A percentile compares a stretch with the other conserved stretches of the same genome.
Conservation (phyloP, 2,113 vertebrate species). For the Corvus hawaiiensis region DNA sequence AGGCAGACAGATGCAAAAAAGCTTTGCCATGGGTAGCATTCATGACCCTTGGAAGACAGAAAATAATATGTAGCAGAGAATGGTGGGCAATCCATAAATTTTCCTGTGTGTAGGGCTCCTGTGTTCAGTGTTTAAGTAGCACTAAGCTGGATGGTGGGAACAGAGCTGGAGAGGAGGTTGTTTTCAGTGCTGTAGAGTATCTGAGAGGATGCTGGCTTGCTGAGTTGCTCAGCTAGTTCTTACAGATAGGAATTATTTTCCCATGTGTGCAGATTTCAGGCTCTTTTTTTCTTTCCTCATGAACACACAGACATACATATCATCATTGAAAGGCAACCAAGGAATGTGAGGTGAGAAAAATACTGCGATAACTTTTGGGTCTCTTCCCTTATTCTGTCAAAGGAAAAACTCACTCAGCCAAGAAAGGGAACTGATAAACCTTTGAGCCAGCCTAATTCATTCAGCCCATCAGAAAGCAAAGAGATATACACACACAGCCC, state of each 20-base stretch:
- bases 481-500: slow-evolving; percentile 10
- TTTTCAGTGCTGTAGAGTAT: background rate
- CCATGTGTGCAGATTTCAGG: background rate
- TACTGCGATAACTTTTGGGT: background rate
- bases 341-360: background rate
- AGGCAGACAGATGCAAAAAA: background rate
- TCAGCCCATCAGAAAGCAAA: background rate
- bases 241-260: background rate
- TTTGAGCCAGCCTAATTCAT: slow-evolving; percentile 35
- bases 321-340: background rate
- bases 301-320: background rate
- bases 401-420: background rate
- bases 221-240: background rate
- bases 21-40: background rate
- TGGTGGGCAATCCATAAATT: background rate
- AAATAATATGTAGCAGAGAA: background rate
- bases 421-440: slow-evolving; percentile 21
- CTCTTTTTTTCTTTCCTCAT: background rate
- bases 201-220: background rate
- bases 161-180: background rate
- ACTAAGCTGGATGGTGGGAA: background rate
- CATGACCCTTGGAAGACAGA: background rate
- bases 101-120: background rate
- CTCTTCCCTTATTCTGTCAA: background rate
- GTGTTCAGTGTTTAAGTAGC: background rate